Conservation (phyloP, 2,113 vertebrate species). For the Lamprotornis superbus region DNA sequence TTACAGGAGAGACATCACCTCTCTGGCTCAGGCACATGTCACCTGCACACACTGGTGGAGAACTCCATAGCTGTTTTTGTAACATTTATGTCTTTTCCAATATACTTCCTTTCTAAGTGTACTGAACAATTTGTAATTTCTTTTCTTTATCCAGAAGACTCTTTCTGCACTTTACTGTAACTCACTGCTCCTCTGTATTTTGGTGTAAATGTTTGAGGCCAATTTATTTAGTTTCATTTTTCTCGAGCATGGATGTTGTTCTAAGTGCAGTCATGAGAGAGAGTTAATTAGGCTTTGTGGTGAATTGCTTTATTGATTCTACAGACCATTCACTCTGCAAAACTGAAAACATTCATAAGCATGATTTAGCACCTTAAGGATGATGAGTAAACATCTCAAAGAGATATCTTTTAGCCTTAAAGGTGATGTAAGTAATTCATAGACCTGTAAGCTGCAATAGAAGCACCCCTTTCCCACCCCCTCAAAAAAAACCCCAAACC, state of each 20-base stretch:
- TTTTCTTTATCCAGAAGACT: neutral
- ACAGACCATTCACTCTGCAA: neutral
- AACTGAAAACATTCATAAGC: neutral
- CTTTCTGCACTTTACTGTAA: neutral
- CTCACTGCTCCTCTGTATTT: neutral
- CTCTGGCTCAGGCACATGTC: neutral
- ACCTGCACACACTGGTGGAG: neutral
- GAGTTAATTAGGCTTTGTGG: neutral
- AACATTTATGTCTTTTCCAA: neutral
- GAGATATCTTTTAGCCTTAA: neutral
- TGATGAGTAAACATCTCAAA: neutral
- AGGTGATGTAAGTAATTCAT: neutral
- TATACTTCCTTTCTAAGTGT: neutral
- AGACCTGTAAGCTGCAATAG: neutral
- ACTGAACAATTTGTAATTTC: neutral
- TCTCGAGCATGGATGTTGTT: neutral
- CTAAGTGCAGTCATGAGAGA: neutral
- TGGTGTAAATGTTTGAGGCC: neutral
- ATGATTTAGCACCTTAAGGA: neutral
- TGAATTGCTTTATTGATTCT: neutral
- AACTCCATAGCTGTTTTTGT: neutral
- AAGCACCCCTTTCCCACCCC: fast-evolving
- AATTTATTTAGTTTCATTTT: neutral
- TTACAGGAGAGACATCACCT: neutral
- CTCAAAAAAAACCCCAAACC: neutral